These are phyloP conservation scores for Triops cancriformis DNA, from an alignment of 1,140 invertebrate species.

Conservation along the genomic window DNA sequence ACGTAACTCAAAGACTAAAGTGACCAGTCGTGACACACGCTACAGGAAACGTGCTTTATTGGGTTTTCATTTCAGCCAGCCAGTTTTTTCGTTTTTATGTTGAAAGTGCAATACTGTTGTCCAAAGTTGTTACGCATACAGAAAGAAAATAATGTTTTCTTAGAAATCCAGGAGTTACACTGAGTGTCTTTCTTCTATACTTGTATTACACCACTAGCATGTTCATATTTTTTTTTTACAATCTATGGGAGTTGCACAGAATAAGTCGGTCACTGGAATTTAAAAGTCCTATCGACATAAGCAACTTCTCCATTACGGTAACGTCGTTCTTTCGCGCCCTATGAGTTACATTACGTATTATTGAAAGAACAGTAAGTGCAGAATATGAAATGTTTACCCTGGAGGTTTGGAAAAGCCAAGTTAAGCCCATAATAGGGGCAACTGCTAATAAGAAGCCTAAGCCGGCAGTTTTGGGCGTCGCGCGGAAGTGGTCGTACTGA, in stretches of 20 bases:
- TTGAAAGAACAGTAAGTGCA: conserved; percentile 16
- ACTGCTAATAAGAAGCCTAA: conserved; percentile 47
- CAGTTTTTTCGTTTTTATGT: not conserved
- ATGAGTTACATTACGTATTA: conserved; percentile 32
- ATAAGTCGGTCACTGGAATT: conserved; percentile 43
- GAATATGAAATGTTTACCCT: conserved; percentile 36
- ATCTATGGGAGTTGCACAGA: not conserved
- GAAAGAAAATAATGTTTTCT: not conserved
- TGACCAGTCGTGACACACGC: conserved; percentile 43
- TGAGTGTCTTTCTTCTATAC: not conserved
- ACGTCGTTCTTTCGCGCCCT: conserved; percentile 47
- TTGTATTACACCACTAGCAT: conserved; percentile 17
- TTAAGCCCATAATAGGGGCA: conserved; percentile 48
- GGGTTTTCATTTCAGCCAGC: not conserved
- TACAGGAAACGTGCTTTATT: not conserved
- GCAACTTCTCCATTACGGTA: conserved; percentile 57
- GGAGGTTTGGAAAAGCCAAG: conserved; percentile 45
- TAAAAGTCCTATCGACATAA: conserved; percentile 57
- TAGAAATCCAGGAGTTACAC: not conserved
- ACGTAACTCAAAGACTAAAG: conserved; percentile 96
- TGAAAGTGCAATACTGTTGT: not conserved
- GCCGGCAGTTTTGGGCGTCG: conserved; percentile 49
- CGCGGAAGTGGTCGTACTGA: conserved; percentile 56
- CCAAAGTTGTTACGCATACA: conserved; percentile 8
- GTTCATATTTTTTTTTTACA: not conserved